A percentile compares a stretch with the other conserved stretches of the same genome.
Evolutionary conservation across 2,888 invertebrate species (phyloP).

Genomic region (Cephus sareptanus): DNA sequence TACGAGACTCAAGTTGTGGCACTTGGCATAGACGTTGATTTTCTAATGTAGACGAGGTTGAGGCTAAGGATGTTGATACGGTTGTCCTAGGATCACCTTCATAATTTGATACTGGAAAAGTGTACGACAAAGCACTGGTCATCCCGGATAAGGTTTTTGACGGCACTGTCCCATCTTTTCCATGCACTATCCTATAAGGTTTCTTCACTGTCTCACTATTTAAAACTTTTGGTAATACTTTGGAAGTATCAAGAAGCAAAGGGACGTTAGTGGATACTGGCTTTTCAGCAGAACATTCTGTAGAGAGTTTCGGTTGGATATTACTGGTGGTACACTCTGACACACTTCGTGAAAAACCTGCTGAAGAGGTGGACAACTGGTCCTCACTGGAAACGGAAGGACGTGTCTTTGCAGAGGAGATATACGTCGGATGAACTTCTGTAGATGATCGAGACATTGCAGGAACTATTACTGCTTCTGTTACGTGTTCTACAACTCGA

Average conservation of each 20-base stretch:
- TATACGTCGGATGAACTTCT: not conserved
- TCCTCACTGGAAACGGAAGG: not conserved
- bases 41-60: not conserved
- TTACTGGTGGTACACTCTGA: not conserved
- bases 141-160: constrained; percentile 14
- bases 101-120: constrained; percentile 4
- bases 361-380: not conserved
- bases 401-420: not conserved
- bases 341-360: not conserved
- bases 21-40: not conserved
- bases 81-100: not conserved
- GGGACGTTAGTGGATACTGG: not conserved
- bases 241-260: constrained; percentile 23
- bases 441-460: not conserved
- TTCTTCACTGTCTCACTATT: constrained; percentile 56
- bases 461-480: constrained; percentile 22
- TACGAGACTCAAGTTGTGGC: not conserved
- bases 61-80: not conserved
- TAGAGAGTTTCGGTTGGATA: not conserved
- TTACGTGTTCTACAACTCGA: not conserved
- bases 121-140: constrained; percentile 11
- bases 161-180: not conserved
- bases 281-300: not conserved
- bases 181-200: constrained; percentile 50
- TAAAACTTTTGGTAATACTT: constrained; percentile 55